Evolutionary conservation across 2,888 invertebrate genomes (phyloP).

Genomic region (Asteroscopus sphinx): DNA sequence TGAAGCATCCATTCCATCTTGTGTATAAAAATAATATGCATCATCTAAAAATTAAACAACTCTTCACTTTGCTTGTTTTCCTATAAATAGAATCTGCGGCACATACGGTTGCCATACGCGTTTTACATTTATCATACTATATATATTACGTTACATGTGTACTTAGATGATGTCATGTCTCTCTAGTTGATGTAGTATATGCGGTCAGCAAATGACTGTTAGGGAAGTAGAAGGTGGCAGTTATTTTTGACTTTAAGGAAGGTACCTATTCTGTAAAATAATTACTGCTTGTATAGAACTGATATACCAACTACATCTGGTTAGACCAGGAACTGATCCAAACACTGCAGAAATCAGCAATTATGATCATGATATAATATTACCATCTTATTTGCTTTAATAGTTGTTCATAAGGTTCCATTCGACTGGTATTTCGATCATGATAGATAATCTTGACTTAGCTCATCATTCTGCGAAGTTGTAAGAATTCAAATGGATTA

Average conservation of each 20-base stretch:
- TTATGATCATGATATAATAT: background rate
- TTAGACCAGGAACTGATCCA: too few relatives aligned
- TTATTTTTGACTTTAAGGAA: too few relatives aligned
- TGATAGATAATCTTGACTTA: slow-evolving; percentile 18
- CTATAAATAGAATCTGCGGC: slow-evolving; percentile 51
- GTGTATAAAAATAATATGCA: slow-evolving; percentile 24
- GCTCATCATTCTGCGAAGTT: slow-evolving; percentile 17
- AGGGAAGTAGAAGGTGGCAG: slow-evolving; percentile 3
- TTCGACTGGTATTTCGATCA: slow-evolving; percentile 15
- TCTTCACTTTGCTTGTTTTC: slow-evolving; percentile 16
- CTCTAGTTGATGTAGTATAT: slow-evolving; percentile 27
- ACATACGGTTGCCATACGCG: slow-evolving; percentile 59
- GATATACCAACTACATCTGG: too few relatives aligned
- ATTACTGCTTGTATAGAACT: too few relatives aligned
- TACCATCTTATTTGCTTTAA: background rate
- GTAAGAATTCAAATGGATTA: slow-evolving; percentile 29
- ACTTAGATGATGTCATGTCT: slow-evolving; percentile 66
- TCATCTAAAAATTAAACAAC: slow-evolving; percentile 28
- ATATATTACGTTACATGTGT: slow-evolving; percentile 37
- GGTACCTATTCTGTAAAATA: too few relatives aligned
- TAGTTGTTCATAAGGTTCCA: slow-evolving; percentile 10
- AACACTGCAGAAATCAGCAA: background rate
- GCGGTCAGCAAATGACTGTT: slow-evolving; percentile 23
- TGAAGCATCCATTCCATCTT: background rate
- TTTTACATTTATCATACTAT: slow-evolving; percentile 45